Base-by-base conservation (phyloP, 1,140 invertebrate species). In the Euwallacea fornicatus region DNA sequence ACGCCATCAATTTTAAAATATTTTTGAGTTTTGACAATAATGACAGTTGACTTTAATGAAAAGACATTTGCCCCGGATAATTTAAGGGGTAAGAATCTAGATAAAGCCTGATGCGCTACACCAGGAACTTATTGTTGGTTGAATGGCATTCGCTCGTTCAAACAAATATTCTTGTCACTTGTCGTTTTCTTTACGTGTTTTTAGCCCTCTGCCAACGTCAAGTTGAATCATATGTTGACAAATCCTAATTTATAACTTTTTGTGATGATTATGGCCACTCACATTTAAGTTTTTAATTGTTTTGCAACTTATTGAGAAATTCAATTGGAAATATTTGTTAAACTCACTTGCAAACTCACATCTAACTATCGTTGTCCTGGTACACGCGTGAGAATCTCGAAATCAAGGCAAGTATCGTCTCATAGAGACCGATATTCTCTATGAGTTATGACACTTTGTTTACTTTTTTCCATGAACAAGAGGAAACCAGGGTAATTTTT, bases 201-300 rank as follows among this genome's bases (percentile, higher is more conserved):
- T 2, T 4, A 33, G 21, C 4, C 21, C 4, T 33, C 21, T 33
- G 21, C 21, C 21, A 33, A 33, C 21, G 21, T 33, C 21, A 33
- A 33, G n/a, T 33, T 33, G 21, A 33, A 33, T 33, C 21, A 33
- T 33, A 33, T 33, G 21, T 33, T 33, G 21, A 33, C 21, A 33
- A 33, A 33, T 33, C 46, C 46, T 50, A 13, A 11, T 50, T 50
- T 50, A 13, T 50, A 13, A 13, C 13, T 50, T 50, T 50, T 13
- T 13, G 46, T 50, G 46, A 50, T 50, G 46, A 33, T 33, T 33
- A 53, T 53, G 50, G 55, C 55, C 55, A 58, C 55, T 13, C 55
- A 58, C 55, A 58, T 58, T 21, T 58, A 33, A 58, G 16, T n/a
- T 7, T 58, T 50, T 10, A 50, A 58, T 58, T 16, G n/a, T 15